Base-by-base conservation (phyloP, 2,888 invertebrate species). In the Lasiommata megera region DNA sequence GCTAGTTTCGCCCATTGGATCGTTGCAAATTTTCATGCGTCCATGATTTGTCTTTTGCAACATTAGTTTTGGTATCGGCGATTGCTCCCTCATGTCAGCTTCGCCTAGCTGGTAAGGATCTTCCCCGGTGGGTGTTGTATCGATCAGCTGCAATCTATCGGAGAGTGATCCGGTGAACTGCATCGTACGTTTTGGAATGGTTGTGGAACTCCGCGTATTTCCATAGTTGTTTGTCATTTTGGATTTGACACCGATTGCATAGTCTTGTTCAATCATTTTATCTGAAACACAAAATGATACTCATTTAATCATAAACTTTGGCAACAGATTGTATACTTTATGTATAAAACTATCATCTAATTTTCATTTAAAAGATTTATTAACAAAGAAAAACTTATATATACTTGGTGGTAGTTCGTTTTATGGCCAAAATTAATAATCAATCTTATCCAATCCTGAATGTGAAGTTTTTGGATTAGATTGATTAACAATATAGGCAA, bases 31-130 rank as follows among this genome's bases (percentile, higher is more conserved):
- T 63, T 77, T 82, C 73, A 82, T 72, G 40, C 85, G 68, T 1
- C 80, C 77, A 18, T 80, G 80, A 43, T 82, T 85, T 0, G 79
- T 79, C 65, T 88, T 89, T 59, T 84, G 86, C 12, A 89, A 68
- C 83, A 88, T 86, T 3, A 89, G 70, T 61, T 87, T 87, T 1
- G 88, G 88, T n/a, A 89, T 89, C 0, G 89, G 89, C 0, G 89
- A 88, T 55, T 89, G 88, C 53, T 88, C 89, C 31, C 88, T 71
- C 81, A 89, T 81, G 41, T 89, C 89, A 0, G 88, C 88, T 59
- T 89, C 89, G 1, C 89, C 88, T 1, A 88, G 66, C 64, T 88
- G 88, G 62, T 89, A 89, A 0, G 89, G 89, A 48, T 89, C 89
- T 60, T 86, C 87, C 0, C 89, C 89, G 0, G 86, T 86, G 0